A percentile compares a stretch with the other conserved stretches of the same genome.
Evolutionary conservation across 2,113 vertebrate species (phyloP).

Genomic region (Oenanthe oenanthe): DNA sequence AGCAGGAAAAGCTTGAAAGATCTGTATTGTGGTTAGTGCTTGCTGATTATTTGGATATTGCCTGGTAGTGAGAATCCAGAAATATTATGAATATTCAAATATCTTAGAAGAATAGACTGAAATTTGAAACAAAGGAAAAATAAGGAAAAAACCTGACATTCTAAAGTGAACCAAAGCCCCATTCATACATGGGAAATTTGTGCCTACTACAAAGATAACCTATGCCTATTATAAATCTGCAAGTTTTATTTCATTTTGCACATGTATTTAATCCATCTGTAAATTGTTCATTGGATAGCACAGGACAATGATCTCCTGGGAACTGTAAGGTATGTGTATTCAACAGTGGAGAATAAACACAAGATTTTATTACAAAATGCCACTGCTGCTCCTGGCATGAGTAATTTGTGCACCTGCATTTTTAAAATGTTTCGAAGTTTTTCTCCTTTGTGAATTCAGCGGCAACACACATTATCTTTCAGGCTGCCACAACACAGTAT

Average conservation of each 20-base stretch:
- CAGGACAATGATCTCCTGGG: conserved; percentile 64
- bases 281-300: conserved; percentile 73
- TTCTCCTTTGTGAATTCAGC: conserved; percentile 73
- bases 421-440: conserved; percentile 85
- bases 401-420: conserved; percentile 87
- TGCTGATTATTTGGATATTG: background rate
- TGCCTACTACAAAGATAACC: conserved; percentile 28
- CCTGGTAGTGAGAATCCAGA: background rate
- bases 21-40: background rate
- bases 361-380: conserved; percentile 84
- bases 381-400: conserved; percentile 79
- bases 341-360: conserved; percentile 81
- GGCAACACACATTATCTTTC: conserved; percentile 73
- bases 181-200: conserved; percentile 22
- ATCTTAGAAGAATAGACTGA: background rate
- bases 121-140: background rate
- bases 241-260: conserved; percentile 74
- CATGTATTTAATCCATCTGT: conserved; percentile 75
- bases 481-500: conserved; percentile 73
- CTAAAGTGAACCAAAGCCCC: background rate
- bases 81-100: background rate
- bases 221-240: conserved; percentile 50
- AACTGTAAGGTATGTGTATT: conserved; percentile 79
- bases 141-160: background rate
- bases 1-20: background rate